Conservation (phyloP, 2,797 vertebrate species). For the Dallia pectoralis region DNA sequence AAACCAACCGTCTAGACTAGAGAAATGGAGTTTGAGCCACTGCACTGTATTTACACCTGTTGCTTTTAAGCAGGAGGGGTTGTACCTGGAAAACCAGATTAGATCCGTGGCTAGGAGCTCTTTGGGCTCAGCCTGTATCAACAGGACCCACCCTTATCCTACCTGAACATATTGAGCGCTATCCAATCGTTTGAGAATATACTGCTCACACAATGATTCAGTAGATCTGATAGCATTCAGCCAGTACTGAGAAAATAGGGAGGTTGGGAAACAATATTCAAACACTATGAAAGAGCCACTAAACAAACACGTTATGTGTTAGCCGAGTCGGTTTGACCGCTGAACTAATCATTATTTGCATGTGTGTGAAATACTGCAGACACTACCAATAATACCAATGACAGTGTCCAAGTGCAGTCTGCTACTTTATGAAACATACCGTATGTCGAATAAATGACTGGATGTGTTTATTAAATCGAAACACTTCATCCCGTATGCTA, state of each 20-base stretch:
- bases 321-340: not conserved
- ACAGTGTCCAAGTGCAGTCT: too few species aligned
- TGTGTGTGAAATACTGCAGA: slow-evolving; percentile 35
- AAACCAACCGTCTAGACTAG: not conserved
- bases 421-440: too few species aligned
- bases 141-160: slow-evolving; percentile 44
- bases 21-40: not conserved
- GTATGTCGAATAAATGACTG: too few species aligned
- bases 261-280: not conserved
- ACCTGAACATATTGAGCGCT: slow-evolving; percentile 5
- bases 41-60: slow-evolving; percentile 57
- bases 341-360: not conserved
- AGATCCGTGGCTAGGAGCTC: slow-evolving; percentile 54
- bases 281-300: not conserved
- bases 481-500: too few species aligned
- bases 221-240: not conserved
- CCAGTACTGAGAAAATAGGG: not conserved
- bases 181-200: not conserved
- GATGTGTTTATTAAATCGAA: too few species aligned
- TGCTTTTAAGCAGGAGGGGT: slow-evolving; percentile 49
- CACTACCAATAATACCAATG: too few species aligned
- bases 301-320: not conserved
- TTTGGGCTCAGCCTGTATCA: slow-evolving; percentile 58
- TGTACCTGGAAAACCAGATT: slow-evolving; percentile 71
- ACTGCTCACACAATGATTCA: not conserved